Evolutionary conservation across 2,888 invertebrate genomes (phyloP).

Genomic region (Chaetoderma sp.): DNA sequence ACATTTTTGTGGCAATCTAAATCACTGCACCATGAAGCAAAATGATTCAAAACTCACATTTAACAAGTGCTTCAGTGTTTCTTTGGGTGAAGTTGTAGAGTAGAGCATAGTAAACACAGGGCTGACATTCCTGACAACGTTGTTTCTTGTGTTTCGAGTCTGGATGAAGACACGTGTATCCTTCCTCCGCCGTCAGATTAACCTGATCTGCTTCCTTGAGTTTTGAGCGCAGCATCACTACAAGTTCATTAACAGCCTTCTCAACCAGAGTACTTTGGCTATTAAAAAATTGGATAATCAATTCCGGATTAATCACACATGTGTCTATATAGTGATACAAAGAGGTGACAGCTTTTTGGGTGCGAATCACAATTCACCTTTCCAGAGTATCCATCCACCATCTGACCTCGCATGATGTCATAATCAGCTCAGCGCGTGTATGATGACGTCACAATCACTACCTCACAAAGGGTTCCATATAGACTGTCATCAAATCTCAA

Average conservation of each 20-base stretch:
- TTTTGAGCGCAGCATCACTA: slow-evolving; percentile 62
- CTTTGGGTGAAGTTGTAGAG: slow-evolving; percentile 82
- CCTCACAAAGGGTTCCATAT: too few relatives aligned
- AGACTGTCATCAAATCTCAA: too few relatives aligned
- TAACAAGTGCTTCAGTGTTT: slow-evolving; percentile 90
- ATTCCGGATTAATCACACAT: slow-evolving; percentile 70
- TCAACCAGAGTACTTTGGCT: slow-evolving; percentile 68
- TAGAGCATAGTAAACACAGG: slow-evolving; percentile 65
- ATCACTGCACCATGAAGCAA: too few relatives aligned
- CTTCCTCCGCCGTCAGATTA: slow-evolving; percentile 65
- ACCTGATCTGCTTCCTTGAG: slow-evolving; percentile 72
- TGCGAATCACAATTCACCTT: too few relatives aligned
- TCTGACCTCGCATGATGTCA: too few relatives aligned
- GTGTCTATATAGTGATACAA: too few relatives aligned
- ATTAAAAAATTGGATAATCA: slow-evolving; percentile 25
- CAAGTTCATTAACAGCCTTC: slow-evolving; percentile 67
- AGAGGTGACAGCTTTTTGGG: too few relatives aligned
- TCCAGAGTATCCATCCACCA: too few relatives aligned
- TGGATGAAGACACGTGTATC: slow-evolving; percentile 56
- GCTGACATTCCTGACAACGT: slow-evolving; percentile 66
- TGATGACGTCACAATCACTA: too few relatives aligned
- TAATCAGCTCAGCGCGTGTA: too few relatives aligned
- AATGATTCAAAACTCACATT: too few relatives aligned
- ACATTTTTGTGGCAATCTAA: too few relatives aligned
- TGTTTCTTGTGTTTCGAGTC: slow-evolving; percentile 64